Evolutionary conservation across 1,140 invertebrate species (phyloP), one percentile per base, ranked within the genome.

Genomic region (Acromyrmex echinatior): DNA sequence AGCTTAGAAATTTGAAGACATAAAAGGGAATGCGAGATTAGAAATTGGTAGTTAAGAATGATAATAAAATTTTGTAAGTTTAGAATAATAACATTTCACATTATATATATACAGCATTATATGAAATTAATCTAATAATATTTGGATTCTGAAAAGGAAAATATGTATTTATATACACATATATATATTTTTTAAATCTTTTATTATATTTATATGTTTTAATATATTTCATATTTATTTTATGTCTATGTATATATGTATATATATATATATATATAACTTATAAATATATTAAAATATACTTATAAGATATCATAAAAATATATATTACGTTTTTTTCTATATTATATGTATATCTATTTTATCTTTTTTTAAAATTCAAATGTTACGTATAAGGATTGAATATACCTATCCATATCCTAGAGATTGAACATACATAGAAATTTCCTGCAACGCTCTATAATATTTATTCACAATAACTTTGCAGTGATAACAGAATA

Each of bases 401-500:
- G 9, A 25, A 39, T 58, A 60, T 62, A 62, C 9, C 18, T 25
- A 62, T 58, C n/a, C n/a, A 58, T 21, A 7, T 58, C 56, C n/a
- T 58, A n/a, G 56, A 58, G 56, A 58, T 16, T 12, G 16, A 25
- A 39, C 35, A 28, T 77, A 62, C 14, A 25, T 25, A 39, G 21
- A 28, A 39, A 77, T 39, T 45, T 77, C 9, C 45, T 62, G 60
- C 45, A 45, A 80, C 28, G 10, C n/a, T 3, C 39, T 35, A 49
- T 9, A 60, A 71, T 45, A 58, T 39, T 73, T 45, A 14, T 45
- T 39, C 25, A 39, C 6, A 49, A 49, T 45, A 58, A 31, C 12
- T 35, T 73, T 53, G 66, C 79, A 35, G 14, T 70, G 66, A 81
- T 70, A 81, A 70, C 53, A 70, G 78, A 70, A 60, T 77, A 62